A percentile compares a stretch with the other conserved stretches of the same genome.
Conservation (phyloP, 1,140 invertebrate genomes). For the Eriocheir sinensis region DNA sequence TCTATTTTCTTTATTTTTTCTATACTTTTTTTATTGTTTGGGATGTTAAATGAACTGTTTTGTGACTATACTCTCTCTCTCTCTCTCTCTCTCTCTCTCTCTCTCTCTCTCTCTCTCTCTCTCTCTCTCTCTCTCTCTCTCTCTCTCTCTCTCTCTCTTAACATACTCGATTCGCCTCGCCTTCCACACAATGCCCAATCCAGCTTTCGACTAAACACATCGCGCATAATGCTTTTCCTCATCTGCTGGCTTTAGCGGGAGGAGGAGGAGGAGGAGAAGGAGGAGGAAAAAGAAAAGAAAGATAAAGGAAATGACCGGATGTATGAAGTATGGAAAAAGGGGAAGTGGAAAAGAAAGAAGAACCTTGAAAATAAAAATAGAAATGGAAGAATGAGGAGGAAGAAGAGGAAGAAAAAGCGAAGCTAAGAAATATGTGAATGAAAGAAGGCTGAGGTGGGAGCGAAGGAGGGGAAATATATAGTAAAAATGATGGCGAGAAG, state of each 20-base stretch:
- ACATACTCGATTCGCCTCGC: neutral
- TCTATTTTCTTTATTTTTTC: neutral
- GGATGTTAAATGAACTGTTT: no score
- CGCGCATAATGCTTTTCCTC: neutral
- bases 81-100: neutral
- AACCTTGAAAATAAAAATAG: no score
- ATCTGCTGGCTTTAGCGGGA: neutral
- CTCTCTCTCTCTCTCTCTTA: conserved; percentile 3
- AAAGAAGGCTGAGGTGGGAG: no score
- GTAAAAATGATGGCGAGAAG: no score
- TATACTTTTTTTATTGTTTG: no score
- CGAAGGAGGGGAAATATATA: no score
- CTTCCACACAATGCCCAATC: neutral
- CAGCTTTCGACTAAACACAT: neutral
- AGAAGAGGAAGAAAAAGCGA: no score
- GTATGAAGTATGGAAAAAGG: no score
- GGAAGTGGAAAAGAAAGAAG: no score
- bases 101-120: conserved; percentile 19
- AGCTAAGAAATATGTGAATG: no score
- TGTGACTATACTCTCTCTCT: neutral
- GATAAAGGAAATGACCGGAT: neutral
- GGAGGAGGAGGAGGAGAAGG: neutral
- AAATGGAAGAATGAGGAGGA: no score
- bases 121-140: conserved; percentile 22
- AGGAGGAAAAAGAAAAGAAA: neutral